Evolutionary conservation across 1,140 invertebrate genomes (phyloP).

Genomic region (Meloidogyne exigua): DNA sequence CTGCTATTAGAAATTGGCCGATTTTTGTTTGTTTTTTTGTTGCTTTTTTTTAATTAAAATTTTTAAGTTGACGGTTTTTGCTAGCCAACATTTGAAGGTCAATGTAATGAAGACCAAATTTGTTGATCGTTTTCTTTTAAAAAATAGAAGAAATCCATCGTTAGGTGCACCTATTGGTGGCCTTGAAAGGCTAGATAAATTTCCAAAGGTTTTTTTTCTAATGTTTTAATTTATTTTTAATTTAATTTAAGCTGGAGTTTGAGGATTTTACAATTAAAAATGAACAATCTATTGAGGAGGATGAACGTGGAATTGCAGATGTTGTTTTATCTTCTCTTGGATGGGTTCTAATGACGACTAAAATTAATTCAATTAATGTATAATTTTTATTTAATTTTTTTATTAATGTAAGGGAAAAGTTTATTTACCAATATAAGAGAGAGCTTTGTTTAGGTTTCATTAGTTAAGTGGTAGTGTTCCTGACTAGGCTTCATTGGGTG

Average conservation of each 20-base stretch:
- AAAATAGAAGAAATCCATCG: conserved; percentile 26
- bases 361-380: conserved; percentile 8
- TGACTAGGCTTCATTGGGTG: too few species aligned
- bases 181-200: conserved; percentile 27
- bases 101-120: conserved; percentile 31
- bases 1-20: background rate
- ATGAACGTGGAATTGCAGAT: conserved; percentile 32
- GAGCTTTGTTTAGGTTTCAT: too few species aligned
- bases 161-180: conserved; percentile 42
- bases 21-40: conserved; percentile 36
- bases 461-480: too few species aligned
- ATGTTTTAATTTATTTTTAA: conserved; percentile 18
- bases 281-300: conserved; percentile 15
- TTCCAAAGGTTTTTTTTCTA: conserved; percentile 37
- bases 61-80: conserved; percentile 48
- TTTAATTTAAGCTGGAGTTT: conserved; percentile 35
- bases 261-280: conserved; percentile 30
- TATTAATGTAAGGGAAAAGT: background rate
- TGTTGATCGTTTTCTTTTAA: conserved; percentile 40
- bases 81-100: conserved; percentile 32
- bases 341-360: conserved; percentile 45
- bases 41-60: background rate
- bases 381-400: background rate
- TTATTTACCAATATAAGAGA: too few species aligned
- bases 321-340: conserved; percentile 50